Percentiles rank a stretch among this genome's conserved stretches.
Evolutionary conservation across 2,113 vertebrate species (phyloP).

Genomic region (Trematocara nigrifrons): DNA sequence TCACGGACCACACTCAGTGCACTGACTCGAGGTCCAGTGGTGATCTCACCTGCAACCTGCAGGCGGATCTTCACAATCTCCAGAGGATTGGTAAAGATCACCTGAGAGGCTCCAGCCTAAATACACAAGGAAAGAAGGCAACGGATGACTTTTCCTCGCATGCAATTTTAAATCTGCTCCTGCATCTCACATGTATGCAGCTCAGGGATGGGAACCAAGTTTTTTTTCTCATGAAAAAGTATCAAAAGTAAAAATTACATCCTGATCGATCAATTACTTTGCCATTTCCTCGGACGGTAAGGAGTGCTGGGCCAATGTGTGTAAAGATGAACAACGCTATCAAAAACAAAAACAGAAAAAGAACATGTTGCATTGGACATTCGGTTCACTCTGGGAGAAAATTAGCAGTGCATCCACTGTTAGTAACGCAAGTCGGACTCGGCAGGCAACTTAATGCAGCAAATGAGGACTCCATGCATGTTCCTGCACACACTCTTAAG

Average conservation of each 20-base stretch:
- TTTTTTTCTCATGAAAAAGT: not conserved
- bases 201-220: not conserved
- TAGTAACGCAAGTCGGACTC: not conserved
- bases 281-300: slow-evolving; percentile 3
- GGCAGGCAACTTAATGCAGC: not conserved
- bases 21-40: slow-evolving; percentile 91
- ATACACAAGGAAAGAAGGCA: not conserved
- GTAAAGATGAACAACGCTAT: slow-evolving; percentile 29
- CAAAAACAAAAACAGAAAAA: slow-evolving; percentile 15
- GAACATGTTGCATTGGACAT: slow-evolving; percentile 12
- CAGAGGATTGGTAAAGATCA: slow-evolving; percentile 97
- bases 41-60: slow-evolving; percentile 97
- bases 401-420: not conserved
- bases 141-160: not conserved
- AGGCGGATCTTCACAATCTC: slow-evolving; percentile 99
- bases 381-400: not conserved
- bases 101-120: slow-evolving; percentile 95
- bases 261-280: slow-evolving; percentile 23
- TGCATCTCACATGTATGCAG: not conserved
- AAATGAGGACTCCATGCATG: not conserved
- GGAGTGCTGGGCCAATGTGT: slow-evolving; percentile 17
- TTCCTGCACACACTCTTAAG: not conserved
- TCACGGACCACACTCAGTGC: slow-evolving; percentile 88
- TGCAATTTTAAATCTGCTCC: not conserved
- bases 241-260: not conserved